These are phyloP conservation scores for Montipora cactus DNA, from an alignment of 64 coral and sea anemone genomes.

Conservation along the genomic window DNA sequence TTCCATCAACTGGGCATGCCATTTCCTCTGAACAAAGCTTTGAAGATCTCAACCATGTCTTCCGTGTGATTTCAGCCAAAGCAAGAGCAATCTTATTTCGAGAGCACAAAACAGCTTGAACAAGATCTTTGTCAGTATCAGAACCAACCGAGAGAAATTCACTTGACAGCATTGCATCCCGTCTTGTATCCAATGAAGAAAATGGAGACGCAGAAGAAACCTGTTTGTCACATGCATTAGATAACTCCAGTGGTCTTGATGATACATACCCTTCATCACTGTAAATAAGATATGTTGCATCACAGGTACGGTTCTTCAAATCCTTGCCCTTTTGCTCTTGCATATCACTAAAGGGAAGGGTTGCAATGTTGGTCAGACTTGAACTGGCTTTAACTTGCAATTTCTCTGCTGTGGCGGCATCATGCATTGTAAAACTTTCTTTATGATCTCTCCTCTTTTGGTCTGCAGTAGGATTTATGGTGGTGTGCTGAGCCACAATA, in stretches of 20 bases:
- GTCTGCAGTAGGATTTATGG: not conserved
- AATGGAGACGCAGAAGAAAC: not conserved
- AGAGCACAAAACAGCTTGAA: slow-evolving; percentile 11
- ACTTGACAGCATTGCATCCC: not conserved
- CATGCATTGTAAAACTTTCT: not conserved
- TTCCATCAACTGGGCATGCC: not conserved
- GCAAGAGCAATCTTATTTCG: slow-evolving; percentile 35
- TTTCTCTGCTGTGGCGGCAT: not conserved
- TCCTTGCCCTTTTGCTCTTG: not conserved
- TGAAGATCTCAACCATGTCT: not conserved
- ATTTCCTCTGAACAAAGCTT: not conserved
- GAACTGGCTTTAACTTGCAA: not conserved
- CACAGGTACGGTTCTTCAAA: not conserved
- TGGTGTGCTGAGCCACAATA: not conserved
- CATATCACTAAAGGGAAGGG: not conserved
- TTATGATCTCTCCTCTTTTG: not conserved
- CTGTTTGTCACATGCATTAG: not conserved
- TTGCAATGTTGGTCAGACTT: not conserved
- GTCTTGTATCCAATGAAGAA: not conserved
- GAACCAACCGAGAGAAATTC: not conserved
- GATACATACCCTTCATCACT: not conserved
- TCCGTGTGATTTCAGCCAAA: not conserved
- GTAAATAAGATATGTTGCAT: slow-evolving; percentile 1
- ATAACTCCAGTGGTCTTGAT: not conserved
- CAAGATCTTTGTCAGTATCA: not conserved